Conservation (phyloP, 2,888 invertebrate genomes). For the Maniola hyperantus region DNA sequence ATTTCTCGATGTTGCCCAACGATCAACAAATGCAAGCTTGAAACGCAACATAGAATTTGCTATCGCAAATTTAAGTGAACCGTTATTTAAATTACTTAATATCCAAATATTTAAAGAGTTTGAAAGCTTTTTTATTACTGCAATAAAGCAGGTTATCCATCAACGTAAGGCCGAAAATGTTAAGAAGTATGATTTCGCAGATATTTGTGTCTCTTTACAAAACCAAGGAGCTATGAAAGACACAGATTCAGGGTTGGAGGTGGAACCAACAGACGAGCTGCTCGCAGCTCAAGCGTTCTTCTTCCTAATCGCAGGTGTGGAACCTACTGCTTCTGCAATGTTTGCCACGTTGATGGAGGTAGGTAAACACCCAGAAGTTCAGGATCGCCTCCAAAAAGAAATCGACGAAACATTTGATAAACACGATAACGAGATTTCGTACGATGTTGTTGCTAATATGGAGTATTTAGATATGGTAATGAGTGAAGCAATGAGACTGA, state of each 20-base stretch:
- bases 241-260: conserved; percentile 48
- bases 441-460: conserved; percentile 53
- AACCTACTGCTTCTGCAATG: conserved; percentile 60
- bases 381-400: conserved; percentile 57
- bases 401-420: conserved; percentile 52
- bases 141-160: conserved; percentile 57
- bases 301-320: conserved; percentile 67
- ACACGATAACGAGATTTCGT: conserved; percentile 49
- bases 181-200: conserved; percentile 61
- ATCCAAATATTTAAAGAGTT: conserved; percentile 53
- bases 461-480: conserved; percentile 59
- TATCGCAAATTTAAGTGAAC: conserved; percentile 37
- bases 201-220: conserved; percentile 59
- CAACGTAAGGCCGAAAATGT: conserved; percentile 52
- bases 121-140: conserved; percentile 57
- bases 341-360: conserved; percentile 56
- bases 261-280: conserved; percentile 61
- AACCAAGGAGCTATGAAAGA: conserved; percentile 56
- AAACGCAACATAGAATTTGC: conserved; percentile 41
- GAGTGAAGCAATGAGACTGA: conserved; percentile 55
- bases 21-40: conserved; percentile 36
- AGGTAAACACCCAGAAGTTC: conserved; percentile 56
- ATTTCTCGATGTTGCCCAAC: conserved; percentile 46
- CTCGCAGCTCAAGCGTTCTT: conserved; percentile 65
- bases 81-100: conserved; percentile 44